phyloP scores from a whole-genome alignment of 2,888 invertebrate species.

The Philhelius pedissequus region DNA sequence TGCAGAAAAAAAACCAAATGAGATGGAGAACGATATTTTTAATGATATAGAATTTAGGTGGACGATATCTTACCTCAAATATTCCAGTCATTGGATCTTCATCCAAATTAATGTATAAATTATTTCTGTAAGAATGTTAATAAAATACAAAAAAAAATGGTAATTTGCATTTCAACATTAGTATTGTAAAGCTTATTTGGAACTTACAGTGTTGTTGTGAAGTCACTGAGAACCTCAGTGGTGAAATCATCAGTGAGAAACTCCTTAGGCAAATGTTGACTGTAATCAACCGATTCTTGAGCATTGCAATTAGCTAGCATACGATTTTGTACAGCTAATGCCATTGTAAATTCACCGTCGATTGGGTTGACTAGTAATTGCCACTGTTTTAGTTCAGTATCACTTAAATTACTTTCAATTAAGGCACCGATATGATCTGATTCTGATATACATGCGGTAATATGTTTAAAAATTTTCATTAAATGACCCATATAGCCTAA shows the following conservation, averaged over 20 bases:
- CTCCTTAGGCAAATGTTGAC: constrained; percentile 73
- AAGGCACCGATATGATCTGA: constrained; percentile 81
- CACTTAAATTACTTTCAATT: constrained; percentile 80
- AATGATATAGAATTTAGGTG: not conserved
- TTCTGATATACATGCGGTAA: constrained; percentile 79
- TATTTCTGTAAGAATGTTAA: constrained; percentile 26
- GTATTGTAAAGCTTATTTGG: not conserved
- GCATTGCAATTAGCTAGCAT: constrained; percentile 77
- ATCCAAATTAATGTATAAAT: constrained; percentile 58
- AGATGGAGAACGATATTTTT: constrained; percentile 40
- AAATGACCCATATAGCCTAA: constrained; percentile 85
- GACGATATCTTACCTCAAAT: constrained; percentile 57
- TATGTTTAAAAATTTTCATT: constrained; percentile 82
- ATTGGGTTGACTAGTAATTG: constrained; percentile 75
- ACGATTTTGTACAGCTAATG: constrained; percentile 75
- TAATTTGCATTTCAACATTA: not conserved
- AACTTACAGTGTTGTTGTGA: constrained; percentile 67
- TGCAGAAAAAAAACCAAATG: constrained; percentile 55
- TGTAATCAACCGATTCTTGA: constrained; percentile 75
- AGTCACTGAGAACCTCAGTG: constrained; percentile 70
- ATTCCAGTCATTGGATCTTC: constrained; percentile 59
- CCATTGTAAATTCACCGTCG: constrained; percentile 75
- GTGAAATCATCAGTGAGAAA: constrained; percentile 71
- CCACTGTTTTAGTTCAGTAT: constrained; percentile 80
- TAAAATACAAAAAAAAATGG: not conserved